Evolutionary conservation across 2,113 vertebrate species (phyloP), one percentile per base, ranked within the genome.

Genomic region (Tauraco erythrolophus): DNA sequence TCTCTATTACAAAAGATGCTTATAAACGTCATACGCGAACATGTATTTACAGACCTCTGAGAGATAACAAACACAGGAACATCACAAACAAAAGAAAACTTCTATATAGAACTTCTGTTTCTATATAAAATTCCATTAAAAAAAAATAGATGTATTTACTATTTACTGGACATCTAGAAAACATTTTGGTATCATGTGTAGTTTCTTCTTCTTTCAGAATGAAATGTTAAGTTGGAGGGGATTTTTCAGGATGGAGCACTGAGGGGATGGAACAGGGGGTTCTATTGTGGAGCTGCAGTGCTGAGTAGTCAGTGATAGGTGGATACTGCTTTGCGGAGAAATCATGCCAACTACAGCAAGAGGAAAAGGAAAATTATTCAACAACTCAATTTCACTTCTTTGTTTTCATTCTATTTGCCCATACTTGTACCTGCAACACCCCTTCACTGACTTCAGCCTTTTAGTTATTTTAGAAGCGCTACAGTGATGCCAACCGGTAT

Each of bases 131-230:
- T 39, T 9, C 19, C 13, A 39, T 62, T 60, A 61, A 79, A 48
- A 19, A 19, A 57, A 28, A 15, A 57, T 14, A 81, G n/a, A 92
- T 30, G 19, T 11, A 7, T 80, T 91, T 72, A 65, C 48, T 56
- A 54, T 81, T 35, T 69, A 15, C 53, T 57, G 19, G 41, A 41
- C 1, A 2, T 64, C 71, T 25, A 70, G 69, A 58, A 64, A 76
- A 81, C 19, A 53, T 51, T 71, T 64, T 46, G 71, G 27, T 57
- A 14, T 37, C 79, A 71, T 0, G 2, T 21, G 51, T 19, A 39
- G 77, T 45, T 93, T 84, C 65, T 93, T 94, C 83, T 94, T 50
- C 60, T 96, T 93, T 97, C 89, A 88, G 53, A 96, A 90, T 87
- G 88, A 93, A 85, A 57, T 31, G 48, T 60, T 19, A 53, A 54